These are phyloP conservation scores for Actias luna DNA, from an alignment of 2,888 invertebrate genomes.

Conservation along the genomic window DNA sequence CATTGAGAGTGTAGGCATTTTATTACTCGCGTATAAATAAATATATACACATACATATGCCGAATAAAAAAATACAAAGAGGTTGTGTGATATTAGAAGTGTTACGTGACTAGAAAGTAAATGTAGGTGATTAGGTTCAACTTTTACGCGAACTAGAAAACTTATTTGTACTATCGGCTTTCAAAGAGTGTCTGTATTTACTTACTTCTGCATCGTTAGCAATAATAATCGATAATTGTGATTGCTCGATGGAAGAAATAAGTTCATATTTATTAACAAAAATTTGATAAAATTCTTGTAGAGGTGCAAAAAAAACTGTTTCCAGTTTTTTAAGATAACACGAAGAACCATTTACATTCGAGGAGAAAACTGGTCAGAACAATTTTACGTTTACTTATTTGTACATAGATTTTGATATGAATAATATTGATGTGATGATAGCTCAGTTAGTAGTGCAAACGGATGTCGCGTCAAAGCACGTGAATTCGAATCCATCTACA, in stretches of 20 bases:
- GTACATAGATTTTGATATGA: no score
- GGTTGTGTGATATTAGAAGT: conserved; percentile 27
- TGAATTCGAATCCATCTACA: no score
- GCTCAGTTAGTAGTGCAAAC: no score
- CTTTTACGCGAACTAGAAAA: conserved; percentile 14
- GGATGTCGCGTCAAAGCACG: no score
- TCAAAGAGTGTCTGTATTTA: background rate
- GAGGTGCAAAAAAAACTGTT: no score
- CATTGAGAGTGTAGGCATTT: conserved; percentile 36
- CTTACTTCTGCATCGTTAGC: background rate
- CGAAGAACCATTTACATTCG: no score
- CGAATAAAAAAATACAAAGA: conserved; percentile 26
- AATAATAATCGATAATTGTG: background rate
- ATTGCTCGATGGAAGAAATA: background rate
- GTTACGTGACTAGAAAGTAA: conserved; percentile 31
- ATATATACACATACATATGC: conserved; percentile 20
- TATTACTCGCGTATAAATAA: conserved; percentile 37
- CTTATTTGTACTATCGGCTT: conserved; percentile 1
- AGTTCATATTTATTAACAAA: no score
- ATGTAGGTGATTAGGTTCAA: conserved; percentile 23
- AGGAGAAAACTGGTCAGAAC: no score
- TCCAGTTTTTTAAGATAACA: no score
- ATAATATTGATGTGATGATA: no score
- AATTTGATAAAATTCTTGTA: no score
- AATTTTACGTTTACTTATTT: no score